Evolutionary conservation across 64 coral and sea anemone species (phyloP).

Genomic region (Montipora foliosa): DNA sequence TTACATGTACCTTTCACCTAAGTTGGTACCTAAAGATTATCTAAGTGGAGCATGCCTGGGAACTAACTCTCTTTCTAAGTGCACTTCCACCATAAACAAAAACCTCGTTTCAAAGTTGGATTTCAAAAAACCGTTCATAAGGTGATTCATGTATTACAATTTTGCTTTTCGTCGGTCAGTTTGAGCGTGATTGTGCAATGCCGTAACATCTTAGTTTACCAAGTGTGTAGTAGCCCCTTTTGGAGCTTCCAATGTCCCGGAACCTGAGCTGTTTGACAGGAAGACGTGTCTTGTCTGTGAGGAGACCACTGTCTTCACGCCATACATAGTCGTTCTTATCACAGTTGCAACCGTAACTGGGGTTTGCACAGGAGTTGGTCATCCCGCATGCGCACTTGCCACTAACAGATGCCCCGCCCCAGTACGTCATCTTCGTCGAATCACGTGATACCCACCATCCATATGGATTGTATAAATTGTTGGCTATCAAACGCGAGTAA

Average conservation of each 20-base stretch:
- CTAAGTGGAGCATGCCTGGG: too few relatives aligned
- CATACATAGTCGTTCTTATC: neutral
- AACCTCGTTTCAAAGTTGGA: too few relatives aligned
- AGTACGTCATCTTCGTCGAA: slow-evolving; percentile 17
- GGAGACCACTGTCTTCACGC: neutral
- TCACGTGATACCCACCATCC: slow-evolving; percentile 23
- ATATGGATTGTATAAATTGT: neutral
- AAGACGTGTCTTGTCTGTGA: neutral
- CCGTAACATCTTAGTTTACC: neutral
- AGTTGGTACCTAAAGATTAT: too few relatives aligned
- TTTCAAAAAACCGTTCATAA: too few relatives aligned
- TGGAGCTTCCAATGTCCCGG: neutral
- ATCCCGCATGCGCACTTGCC: slow-evolving; percentile 10
- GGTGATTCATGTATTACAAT: too few relatives aligned
- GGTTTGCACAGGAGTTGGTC: slow-evolving; percentile 9
- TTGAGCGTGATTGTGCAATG: neutral
- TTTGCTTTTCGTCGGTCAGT: too few relatives aligned
- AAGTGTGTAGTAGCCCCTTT: neutral
- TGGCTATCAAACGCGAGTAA: neutral
- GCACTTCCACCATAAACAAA: too few relatives aligned
- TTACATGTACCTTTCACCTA: too few relatives aligned
- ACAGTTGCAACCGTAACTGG: neutral
- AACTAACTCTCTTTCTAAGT: too few relatives aligned
- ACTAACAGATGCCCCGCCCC: slow-evolving; percentile 18
- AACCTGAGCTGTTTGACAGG: slow-evolving; percentile 6